Percentiles rank a stretch among this genome's conserved stretches.
phyloP scores from a whole-genome alignment of 2,888 invertebrate genomes.

The Automeris io region DNA sequence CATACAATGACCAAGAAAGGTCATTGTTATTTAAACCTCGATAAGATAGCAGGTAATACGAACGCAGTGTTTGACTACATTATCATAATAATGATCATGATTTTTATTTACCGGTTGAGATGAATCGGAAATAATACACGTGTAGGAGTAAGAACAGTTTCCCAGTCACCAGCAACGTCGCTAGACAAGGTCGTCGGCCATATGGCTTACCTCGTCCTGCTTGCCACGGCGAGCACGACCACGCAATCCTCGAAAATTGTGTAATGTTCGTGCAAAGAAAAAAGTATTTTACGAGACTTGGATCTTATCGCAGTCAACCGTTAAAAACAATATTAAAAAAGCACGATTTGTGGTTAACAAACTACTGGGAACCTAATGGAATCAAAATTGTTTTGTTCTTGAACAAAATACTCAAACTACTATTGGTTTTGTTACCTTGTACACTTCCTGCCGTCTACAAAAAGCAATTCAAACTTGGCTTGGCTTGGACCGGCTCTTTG shows the following conservation, averaged over 20 bases:
- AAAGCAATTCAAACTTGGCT: slow-evolving; percentile 24
- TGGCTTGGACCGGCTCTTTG: slow-evolving; percentile 13
- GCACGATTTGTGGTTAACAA: not conserved
- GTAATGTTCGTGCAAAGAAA: slow-evolving; percentile 21
- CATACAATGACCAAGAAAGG: slow-evolving; percentile 24
- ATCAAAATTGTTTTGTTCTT: slow-evolving; percentile 36
- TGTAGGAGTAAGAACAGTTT: slow-evolving; percentile 50
- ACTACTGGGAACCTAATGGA: not conserved
- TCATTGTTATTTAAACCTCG: slow-evolving; percentile 28
- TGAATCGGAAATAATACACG: slow-evolving; percentile 40
- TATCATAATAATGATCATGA: slow-evolving; percentile 4
- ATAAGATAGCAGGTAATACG: slow-evolving; percentile 28
- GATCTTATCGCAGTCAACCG: not conserved
- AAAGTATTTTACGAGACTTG: slow-evolving; percentile 14
- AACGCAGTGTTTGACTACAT: slow-evolving; percentile 6
- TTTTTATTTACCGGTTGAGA: slow-evolving; percentile 17
- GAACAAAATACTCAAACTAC: slow-evolving; percentile 20
- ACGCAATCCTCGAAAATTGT: slow-evolving; percentile 32
- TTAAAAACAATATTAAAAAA: not conserved
- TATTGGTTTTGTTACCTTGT: slow-evolving; percentile 23
- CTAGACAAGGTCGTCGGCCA: slow-evolving; percentile 60
- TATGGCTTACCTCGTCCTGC: slow-evolving; percentile 54
- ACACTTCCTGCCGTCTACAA: slow-evolving; percentile 32
- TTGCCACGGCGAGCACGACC: slow-evolving; percentile 22
- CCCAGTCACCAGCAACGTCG: slow-evolving; percentile 36